Base-by-base conservation (phyloP, 2,113 vertebrate genomes). In the Pelecanus crispus region DNA sequence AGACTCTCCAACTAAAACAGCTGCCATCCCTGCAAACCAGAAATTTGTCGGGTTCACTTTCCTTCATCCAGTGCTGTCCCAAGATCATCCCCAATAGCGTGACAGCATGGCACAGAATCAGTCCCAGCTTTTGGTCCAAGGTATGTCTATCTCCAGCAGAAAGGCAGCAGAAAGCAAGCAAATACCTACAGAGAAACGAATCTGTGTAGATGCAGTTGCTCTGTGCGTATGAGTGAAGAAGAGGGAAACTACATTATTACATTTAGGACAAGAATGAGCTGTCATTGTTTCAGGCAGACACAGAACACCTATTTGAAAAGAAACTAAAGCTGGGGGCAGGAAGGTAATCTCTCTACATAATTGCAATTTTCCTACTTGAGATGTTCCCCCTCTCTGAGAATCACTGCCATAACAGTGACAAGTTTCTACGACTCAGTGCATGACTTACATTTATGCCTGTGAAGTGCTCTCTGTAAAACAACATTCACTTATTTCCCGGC, bases 261-360 rank as follows among this genome's bases (percentile, higher is more conserved):
- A 17, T 40, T 81, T 45, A 68, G 22, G 58, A 56, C 36, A 75
- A 75, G 10, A 31, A 87, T 34, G 12, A 93, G 52, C 4, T 52
- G 19, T 45, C 53, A 58, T 31, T 58, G 20, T 63, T 87, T 72
- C n/a, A 91, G 26, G 50, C 17, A 53, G 10, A 42, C 3, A 36
- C 5, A 74, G 36, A 61, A 80, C 5, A 55, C 13, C 9, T 40
- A 81, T 62, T n/a, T 62, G n/a, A 65, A 81, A 95, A 50, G 5
- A 86, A 86, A 52, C 9, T 62, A 55, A 62, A 84, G 13, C 13
- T 12, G 7, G 6, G 4, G 17, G 21, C 1, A 0, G 0, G 15
- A 14, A 7, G 19, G 21, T 29, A 52, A 91, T 91, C 29, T 62
- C 42, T 74, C 50, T 14, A 47, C 16, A 26, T 42, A 94, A 90